Percentiles rank a stretch among this genome's conserved stretches.
phyloP scores from a whole-genome alignment of 2,797 vertebrate species.

The Glyptemys insculpta region DNA sequence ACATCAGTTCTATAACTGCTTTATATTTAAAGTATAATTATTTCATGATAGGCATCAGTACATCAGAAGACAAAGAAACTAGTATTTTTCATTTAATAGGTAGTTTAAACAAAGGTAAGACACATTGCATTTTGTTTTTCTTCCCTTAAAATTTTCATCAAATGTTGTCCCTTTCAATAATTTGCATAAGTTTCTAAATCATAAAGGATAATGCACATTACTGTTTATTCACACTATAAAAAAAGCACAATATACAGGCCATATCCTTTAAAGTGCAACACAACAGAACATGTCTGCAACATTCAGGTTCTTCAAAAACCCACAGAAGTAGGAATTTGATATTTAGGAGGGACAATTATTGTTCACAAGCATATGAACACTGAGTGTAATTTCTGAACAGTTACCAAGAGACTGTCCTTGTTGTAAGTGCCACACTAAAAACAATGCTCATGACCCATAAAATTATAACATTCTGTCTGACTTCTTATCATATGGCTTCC shows the following conservation, averaged over 20 bases:
- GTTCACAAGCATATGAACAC: neutral
- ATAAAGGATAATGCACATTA: conserved; percentile 71
- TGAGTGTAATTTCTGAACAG: conserved; percentile 31
- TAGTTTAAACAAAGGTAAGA: conserved; percentile 62
- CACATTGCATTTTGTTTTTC: neutral
- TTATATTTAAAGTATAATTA: conserved; percentile 15
- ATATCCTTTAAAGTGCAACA: conserved; percentile 83
- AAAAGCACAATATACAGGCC: conserved; percentile 80
- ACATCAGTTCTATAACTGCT: conserved; percentile 19
- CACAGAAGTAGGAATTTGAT: conserved; percentile 60
- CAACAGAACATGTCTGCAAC: conserved; percentile 78
- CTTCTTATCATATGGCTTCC: conserved; percentile 31
- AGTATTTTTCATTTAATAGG: conserved; percentile 17
- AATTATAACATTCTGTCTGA: conserved; percentile 18
- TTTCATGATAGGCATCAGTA: conserved; percentile 17
- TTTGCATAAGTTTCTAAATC: conserved; percentile 66
- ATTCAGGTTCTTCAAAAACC: conserved; percentile 66
- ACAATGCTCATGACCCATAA: conserved; percentile 25
- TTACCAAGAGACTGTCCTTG: conserved; percentile 47
- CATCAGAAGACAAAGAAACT: conserved; percentile 31
- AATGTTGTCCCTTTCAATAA: conserved; percentile 53
- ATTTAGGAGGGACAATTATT: conserved; percentile 36
- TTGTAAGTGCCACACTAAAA: conserved; percentile 60
- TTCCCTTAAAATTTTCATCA: conserved; percentile 44
- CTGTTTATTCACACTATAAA: conserved; percentile 77